phyloP scores from a whole-genome alignment of 2,113 vertebrate species.

The Thalassarche chlororhynchos region DNA sequence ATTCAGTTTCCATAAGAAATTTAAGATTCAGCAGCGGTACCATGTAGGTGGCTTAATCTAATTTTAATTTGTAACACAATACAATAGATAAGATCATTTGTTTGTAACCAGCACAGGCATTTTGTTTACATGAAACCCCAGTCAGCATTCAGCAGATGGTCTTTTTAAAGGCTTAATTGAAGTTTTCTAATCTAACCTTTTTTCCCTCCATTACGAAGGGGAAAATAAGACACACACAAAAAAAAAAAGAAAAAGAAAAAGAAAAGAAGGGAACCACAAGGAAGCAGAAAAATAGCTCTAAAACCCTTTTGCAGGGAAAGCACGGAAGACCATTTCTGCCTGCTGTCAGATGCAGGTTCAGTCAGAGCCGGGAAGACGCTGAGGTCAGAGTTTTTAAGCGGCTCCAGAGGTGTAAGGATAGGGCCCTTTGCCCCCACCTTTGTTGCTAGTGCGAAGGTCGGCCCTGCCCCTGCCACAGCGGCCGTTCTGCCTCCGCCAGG shows the following conservation, averaged over 20 bases:
- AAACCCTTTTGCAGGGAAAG: background rate
- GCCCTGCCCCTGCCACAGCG: background rate
- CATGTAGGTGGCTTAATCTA: constrained; percentile 76
- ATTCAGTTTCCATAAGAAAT: constrained; percentile 91
- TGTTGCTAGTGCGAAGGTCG: background rate
- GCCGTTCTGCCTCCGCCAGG: background rate
- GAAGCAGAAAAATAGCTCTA: constrained; percentile 23
- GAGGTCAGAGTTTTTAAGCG: background rate
- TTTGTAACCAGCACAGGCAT: constrained; percentile 76
- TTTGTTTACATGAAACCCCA: constrained; percentile 89
- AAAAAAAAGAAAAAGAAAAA: background rate
- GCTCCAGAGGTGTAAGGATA: background rate
- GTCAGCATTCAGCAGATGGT: constrained; percentile 80
- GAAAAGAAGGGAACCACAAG: background rate
- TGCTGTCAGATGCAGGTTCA: background rate
- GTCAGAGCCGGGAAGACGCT: background rate
- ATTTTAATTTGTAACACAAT: constrained; percentile 88
- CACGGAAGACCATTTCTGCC: background rate
- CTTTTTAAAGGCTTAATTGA: constrained; percentile 76
- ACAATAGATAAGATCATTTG: constrained; percentile 77
- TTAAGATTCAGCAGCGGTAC: constrained; percentile 86
- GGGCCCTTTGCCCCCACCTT: background rate
- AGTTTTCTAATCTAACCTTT: constrained; percentile 72
- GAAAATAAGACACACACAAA: background rate
- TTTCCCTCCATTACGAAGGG: constrained; percentile 40